Conservation (phyloP, 2,113 vertebrate genomes). For the Epinephelus fuscoguttatus region DNA sequence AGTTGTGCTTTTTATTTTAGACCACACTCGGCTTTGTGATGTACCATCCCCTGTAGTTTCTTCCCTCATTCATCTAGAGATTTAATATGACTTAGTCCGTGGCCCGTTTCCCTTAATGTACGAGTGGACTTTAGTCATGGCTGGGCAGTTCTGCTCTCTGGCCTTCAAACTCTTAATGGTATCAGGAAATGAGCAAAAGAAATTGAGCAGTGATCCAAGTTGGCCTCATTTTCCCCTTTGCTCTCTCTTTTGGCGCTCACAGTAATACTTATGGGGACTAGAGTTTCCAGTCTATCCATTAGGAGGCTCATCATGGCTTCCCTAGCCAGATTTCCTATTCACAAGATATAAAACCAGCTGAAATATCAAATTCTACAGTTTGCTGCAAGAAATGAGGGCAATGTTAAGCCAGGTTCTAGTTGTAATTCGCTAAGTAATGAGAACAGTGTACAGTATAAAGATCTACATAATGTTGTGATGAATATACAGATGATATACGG, state of each 20-base stretch:
- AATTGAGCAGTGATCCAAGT: conserved; percentile 58
- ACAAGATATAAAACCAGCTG: conserved; percentile 37
- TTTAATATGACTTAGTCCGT: conserved; percentile 51
- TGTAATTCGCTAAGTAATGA: conserved; percentile 2
- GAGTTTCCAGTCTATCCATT: conserved; percentile 47
- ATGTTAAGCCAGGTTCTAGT: not conserved
- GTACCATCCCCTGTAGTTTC: conserved; percentile 49
- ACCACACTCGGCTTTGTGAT: conserved; percentile 40
- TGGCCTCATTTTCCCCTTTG: conserved; percentile 62
- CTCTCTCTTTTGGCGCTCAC: conserved; percentile 31
- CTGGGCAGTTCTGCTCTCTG: conserved; percentile 46
- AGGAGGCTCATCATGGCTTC: conserved; percentile 33
- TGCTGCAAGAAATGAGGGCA: not conserved
- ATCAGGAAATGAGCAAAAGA: conserved; percentile 71
- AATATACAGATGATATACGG: not conserved
- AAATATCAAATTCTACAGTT: conserved; percentile 20
- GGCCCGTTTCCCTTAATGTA: conserved; percentile 61
- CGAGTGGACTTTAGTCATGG: conserved; percentile 71
- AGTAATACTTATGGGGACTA: conserved; percentile 35
- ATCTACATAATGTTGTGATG: not conserved
- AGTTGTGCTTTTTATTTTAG: conserved; percentile 64
- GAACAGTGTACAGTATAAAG: not conserved
- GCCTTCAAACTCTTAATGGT: conserved; percentile 56
- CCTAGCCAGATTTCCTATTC: conserved; percentile 21
- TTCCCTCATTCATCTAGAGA: conserved; percentile 48